Evolutionary conservation across 64 coral and sea anemone genomes (phyloP).

Genomic region (Stylophora pistillata): DNA sequence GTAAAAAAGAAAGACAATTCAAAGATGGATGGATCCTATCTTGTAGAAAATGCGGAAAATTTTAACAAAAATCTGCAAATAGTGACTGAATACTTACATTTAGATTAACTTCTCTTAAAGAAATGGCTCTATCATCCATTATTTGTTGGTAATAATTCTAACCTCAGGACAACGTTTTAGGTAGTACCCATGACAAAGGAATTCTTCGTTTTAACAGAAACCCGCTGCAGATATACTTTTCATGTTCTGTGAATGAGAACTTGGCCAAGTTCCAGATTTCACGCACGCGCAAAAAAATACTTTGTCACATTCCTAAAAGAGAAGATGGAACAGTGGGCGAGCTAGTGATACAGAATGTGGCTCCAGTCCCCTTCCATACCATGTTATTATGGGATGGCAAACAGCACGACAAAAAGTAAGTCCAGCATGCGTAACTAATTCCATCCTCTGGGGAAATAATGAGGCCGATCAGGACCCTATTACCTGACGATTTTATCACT

Average conservation of each 20-base stretch:
- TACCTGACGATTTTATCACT: no score
- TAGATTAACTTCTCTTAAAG: no score
- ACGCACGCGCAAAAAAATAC: slow-evolving; percentile 13
- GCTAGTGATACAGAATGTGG: not conserved
- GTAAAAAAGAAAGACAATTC: no score
- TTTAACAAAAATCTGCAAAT: no score
- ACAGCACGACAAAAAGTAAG: not conserved
- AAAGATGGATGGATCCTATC: no score
- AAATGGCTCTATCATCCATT: no score
- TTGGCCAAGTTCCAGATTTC: slow-evolving; percentile 47
- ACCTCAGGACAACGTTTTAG: not conserved
- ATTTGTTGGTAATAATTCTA: not conserved
- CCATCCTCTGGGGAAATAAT: not conserved
- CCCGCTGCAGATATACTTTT: slow-evolving; percentile 10
- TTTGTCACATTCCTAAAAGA: slow-evolving; percentile 35
- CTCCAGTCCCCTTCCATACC: slow-evolving; percentile 41
- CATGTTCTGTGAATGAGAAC: slow-evolving; percentile 22
- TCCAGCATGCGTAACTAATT: not conserved
- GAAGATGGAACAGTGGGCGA: slow-evolving; percentile 46
- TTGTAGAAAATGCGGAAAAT: no score
- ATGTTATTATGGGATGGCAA: slow-evolving; percentile 15
- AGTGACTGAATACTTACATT: no score
- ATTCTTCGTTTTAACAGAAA: no score
- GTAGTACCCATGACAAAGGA: no score
- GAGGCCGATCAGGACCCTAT: no score